Evolutionary conservation across 1,140 invertebrate genomes (phyloP), one percentile per base, ranked within the genome.

Genomic region (Paracyclopina nana): DNA sequence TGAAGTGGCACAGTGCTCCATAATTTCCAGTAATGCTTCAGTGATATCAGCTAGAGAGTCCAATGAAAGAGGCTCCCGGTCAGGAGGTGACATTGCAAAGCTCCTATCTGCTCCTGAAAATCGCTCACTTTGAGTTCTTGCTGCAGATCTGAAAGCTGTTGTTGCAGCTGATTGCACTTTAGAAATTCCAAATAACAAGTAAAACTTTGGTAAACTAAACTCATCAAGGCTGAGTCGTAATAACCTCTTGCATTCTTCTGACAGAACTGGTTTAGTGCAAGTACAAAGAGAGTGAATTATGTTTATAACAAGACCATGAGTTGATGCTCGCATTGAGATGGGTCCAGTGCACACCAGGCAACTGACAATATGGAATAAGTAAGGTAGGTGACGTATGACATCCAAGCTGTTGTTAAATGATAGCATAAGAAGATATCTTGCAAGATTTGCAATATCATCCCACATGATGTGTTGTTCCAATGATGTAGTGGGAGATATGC

Each of bases 401-500:
- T 96, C 90, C 56, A 96, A 67, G 61, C 87, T 94, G 65, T 97
- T 96, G 65, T 97, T 96, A 65, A 97, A 97, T 0, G 90, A 96
- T 42, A 97, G 70, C 91, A 96, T 96, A 25, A 96, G 72, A 51
- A 97, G 68, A 64, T 95, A 96, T 60, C 90, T 75, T 1, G 87
- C 85, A 20, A 96, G 65, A 57, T 95, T 94, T 6, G 90, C 90
- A 41, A 97, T 95, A 57, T 96, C 90, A 58, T 92, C 83, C 90
- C 91, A 97, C 80, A 94, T 90, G 65, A 87, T 76, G 63, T 97
- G 90, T 55, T 90, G 84, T 60, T 96, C 91, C 51, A 96, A 63
- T 46, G 81, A 76, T 1, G 78, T 74, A 1, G 87, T 94, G 2
- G 90, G 88, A 20, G 87, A 87, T n/a, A 82, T 84, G 61, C 88